These are phyloP conservation scores for Drosophila prostipennis DNA, from an alignment of 2,888 invertebrate genomes.

Conservation along the genomic window DNA sequence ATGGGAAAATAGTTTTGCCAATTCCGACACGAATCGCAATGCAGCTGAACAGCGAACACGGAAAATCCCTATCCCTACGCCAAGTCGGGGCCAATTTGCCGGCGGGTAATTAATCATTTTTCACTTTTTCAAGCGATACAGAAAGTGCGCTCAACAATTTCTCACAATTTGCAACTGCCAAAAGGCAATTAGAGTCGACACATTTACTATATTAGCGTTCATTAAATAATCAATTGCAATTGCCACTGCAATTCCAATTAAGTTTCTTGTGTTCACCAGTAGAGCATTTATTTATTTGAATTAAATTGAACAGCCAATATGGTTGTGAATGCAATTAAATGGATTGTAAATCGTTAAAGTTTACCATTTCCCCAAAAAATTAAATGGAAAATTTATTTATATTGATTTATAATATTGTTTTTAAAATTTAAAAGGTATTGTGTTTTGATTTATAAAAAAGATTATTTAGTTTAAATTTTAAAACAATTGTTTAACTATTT, in stretches of 20 bases:
- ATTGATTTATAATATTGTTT: not conserved
- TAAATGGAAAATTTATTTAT: not conserved
- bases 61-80: slow-evolving; percentile 12
- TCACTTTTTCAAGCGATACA: slow-evolving; percentile 17
- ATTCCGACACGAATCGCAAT: slow-evolving; percentile 36
- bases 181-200: slow-evolving; percentile 41
- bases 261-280: slow-evolving; percentile 1
- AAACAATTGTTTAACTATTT: no score
- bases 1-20: slow-evolving; percentile 39
- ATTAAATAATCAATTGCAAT: slow-evolving; percentile 47
- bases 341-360: not conserved
- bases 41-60: slow-evolving; percentile 25
- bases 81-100: slow-evolving; percentile 25
- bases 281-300: not conserved
- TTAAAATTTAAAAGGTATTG: no score
- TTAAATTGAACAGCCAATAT: not conserved
- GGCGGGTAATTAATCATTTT: slow-evolving; percentile 41
- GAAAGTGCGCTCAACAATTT: slow-evolving; percentile 30
- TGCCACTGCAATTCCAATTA: slow-evolving; percentile 28
- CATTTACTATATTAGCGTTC: slow-evolving; percentile 37
- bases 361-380: not conserved
- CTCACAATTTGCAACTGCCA: slow-evolving; percentile 38
- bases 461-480: no score
- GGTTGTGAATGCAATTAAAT: not conserved
- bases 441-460: no score